These are phyloP conservation scores for Urocyon cinereoargenteus DNA, from an alignment of 2,797 vertebrate genomes.

Conservation along the genomic window DNA sequence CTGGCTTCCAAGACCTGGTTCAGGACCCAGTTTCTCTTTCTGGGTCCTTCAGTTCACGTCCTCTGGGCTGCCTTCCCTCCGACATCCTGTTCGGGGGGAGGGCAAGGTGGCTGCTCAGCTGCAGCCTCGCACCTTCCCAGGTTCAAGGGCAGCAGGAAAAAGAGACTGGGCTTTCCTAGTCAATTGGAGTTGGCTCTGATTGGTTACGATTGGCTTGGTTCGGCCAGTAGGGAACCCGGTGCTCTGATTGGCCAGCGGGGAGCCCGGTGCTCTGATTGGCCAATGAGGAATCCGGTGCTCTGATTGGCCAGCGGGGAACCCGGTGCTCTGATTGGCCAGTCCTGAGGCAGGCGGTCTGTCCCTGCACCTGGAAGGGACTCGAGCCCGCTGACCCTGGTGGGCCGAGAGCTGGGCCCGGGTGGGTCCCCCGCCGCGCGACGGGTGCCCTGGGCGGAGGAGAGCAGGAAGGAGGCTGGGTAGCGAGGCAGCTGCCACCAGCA, in stretches of 20 bases:
- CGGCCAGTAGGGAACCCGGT: too few relatives aligned
- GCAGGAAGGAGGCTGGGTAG: neutral
- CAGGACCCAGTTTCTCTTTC: neutral
- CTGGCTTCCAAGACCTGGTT: neutral
- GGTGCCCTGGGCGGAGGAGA: neutral
- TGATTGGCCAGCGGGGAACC: too few relatives aligned
- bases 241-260: too few relatives aligned
- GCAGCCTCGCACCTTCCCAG: neutral
- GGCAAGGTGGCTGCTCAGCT: neutral
- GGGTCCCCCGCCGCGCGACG: neutral
- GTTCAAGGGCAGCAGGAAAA: neutral
- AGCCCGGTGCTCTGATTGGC: too few relatives aligned
- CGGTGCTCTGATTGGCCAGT: neutral
- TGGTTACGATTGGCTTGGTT: neutral
- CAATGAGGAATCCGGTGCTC: too few relatives aligned
- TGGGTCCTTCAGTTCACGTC: neutral
- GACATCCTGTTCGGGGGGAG: neutral
- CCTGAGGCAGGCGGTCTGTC: neutral
- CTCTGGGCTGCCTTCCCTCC: neutral
- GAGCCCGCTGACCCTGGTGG: fast-evolving
- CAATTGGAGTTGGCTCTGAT: neutral
- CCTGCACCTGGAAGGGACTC: neutral
- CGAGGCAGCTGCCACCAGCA: neutral
- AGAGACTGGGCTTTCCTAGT: neutral
- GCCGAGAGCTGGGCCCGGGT: neutral